Evolutionary conservation across 1,140 invertebrate species (phyloP).

Genomic region (Tetramorium simillimum): DNA sequence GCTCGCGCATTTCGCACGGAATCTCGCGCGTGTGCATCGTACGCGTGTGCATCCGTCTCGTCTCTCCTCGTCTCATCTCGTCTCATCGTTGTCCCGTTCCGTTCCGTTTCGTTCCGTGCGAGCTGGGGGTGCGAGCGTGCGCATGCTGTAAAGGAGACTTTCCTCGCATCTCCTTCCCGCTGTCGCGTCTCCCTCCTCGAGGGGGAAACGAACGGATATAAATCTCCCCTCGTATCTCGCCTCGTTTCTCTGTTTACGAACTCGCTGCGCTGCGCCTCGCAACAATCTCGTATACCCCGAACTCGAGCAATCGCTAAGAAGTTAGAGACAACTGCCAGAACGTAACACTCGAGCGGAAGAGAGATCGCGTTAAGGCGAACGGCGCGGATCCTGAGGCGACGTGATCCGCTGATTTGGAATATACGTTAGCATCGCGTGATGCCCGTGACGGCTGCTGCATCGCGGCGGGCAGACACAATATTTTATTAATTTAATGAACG

Average conservation of each 20-base stretch:
- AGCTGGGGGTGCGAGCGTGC: background rate
- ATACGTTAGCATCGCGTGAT: background rate
- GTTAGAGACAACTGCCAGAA: background rate
- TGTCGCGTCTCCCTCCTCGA: background rate
- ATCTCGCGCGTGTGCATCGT: conserved; percentile 47
- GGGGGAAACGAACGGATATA: conserved; percentile 33
- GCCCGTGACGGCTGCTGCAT: background rate
- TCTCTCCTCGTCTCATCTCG: background rate
- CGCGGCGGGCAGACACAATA: background rate
- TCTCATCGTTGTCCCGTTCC: background rate
- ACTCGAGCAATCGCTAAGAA: conserved; percentile 13
- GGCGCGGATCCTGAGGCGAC: background rate
- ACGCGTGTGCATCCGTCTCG: background rate
- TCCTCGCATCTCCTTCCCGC: background rate
- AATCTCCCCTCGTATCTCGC: conserved; percentile 33
- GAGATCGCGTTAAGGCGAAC: background rate
- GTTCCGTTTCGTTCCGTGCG: background rate
- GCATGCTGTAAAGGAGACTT: background rate
- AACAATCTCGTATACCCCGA: background rate
- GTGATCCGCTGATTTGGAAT: background rate
- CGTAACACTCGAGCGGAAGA: background rate
- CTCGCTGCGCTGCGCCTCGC: background rate
- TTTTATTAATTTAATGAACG: conserved; percentile 19
- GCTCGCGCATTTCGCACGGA: conserved; percentile 63
- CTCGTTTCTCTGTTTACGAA: conserved; percentile 20